Conservation (phyloP, 2,113 vertebrate genomes). For the Nyctibius bracteatus region DNA sequence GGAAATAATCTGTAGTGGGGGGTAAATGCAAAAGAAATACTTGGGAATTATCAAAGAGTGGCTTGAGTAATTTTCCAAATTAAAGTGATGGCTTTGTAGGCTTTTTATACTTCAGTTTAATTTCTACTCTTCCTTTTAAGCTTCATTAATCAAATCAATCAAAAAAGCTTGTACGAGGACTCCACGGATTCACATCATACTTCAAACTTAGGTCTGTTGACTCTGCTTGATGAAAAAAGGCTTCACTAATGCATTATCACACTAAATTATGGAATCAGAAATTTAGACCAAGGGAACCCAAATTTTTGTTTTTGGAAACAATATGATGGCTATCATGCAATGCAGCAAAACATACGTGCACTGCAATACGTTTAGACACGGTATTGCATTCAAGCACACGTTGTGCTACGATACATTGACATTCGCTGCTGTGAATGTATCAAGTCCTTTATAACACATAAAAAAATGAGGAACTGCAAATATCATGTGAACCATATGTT, state of each 20-base stretch:
- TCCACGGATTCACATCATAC: not conserved
- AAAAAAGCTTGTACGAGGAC: not conserved
- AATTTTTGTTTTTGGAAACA: not conserved
- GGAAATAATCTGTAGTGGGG: not conserved
- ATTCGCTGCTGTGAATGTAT: not conserved
- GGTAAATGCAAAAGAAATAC: conserved; percentile 22
- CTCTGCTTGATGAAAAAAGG: not conserved
- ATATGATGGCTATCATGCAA: not conserved
- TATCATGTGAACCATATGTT: not conserved
- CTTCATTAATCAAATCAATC: not conserved
- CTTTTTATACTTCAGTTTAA: not conserved
- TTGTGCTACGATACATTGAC: rapidly evolving
- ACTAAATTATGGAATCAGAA: not conserved
- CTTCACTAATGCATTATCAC: not conserved
- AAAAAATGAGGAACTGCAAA: not conserved
- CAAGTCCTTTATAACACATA: not conserved
- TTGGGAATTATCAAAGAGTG: not conserved
- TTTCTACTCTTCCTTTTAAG: not conserved
- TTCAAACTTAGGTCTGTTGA: not conserved
- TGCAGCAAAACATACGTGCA: not conserved
- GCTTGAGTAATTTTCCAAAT: not conserved
- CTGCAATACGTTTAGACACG: not conserved
- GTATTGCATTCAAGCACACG: not conserved
- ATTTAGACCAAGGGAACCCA: not conserved
- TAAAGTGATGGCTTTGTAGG: not conserved